A percentile compares a stretch with the other conserved stretches of the same genome.
Evolutionary conservation across 2,113 vertebrate genomes (phyloP).

Genomic region (Pygoscelis adeliae): DNA sequence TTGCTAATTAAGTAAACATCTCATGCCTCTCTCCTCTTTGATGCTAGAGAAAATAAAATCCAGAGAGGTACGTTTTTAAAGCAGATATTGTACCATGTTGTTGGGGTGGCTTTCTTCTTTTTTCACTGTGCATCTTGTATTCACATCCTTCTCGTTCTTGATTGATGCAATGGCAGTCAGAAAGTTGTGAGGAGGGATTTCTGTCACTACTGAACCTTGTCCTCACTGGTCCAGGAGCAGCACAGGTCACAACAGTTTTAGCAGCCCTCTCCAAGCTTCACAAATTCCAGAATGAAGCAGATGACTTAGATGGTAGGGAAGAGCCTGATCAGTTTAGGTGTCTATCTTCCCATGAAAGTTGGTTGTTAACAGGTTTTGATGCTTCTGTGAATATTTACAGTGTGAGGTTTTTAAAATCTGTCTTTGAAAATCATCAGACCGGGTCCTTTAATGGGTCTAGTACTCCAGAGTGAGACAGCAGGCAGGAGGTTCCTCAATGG

Average conservation of each 20-base stretch:
- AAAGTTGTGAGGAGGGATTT: not conserved
- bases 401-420: not conserved
- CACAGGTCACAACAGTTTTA: not conserved
- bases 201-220: not conserved
- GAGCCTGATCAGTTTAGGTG: not conserved
- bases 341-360: not conserved
- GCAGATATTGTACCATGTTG: not conserved
- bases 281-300: not conserved
- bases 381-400: not conserved
- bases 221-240: rapidly evolving
- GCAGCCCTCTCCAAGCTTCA: not conserved
- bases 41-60: not conserved
- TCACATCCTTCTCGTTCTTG: not conserved
- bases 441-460: not conserved
- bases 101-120: not conserved
- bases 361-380: not conserved
- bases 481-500: not conserved
- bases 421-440: not conserved
- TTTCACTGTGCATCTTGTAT: not conserved
- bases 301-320: not conserved
- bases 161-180: not conserved
- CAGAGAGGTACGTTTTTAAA: not conserved
- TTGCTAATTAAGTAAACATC: not conserved
- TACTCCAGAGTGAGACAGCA: not conserved
- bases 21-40: not conserved